Evolutionary conservation across 2,797 vertebrate species (phyloP).

Genomic region (Hoplostethus mediterraneus): DNA sequence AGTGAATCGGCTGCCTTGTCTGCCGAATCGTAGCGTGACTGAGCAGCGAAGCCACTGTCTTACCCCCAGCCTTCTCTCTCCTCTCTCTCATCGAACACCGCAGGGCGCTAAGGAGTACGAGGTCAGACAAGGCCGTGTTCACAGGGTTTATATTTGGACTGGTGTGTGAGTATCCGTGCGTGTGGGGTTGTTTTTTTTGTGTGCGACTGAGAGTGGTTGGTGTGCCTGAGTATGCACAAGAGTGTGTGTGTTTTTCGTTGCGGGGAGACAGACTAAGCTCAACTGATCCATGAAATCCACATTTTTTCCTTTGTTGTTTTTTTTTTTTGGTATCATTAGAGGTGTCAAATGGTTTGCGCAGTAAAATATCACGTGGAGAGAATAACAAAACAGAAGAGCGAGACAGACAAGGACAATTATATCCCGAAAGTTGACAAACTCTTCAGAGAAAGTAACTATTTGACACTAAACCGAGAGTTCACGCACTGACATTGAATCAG

Average conservation of each 20-base stretch:
- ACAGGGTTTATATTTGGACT: slow-evolving; percentile 53
- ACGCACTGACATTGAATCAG: slow-evolving; percentile 29
- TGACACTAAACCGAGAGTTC: slow-evolving; percentile 41
- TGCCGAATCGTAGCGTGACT: slow-evolving; percentile 73
- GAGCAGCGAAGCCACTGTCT: slow-evolving; percentile 60
- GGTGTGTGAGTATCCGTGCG: slow-evolving; percentile 33
- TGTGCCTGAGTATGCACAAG: neutral
- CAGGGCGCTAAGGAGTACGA: slow-evolving; percentile 58
- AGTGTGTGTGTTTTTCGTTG: slow-evolving; percentile 38
- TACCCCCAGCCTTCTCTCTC: slow-evolving; percentile 36
- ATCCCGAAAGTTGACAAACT: slow-evolving; percentile 49
- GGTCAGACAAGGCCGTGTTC: slow-evolving; percentile 67
- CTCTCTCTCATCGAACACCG: slow-evolving; percentile 66
- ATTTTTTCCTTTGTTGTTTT: slow-evolving; percentile 64
- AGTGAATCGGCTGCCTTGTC: slow-evolving; percentile 77
- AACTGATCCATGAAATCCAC: slow-evolving; percentile 70
- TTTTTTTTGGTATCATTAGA: slow-evolving; percentile 67
- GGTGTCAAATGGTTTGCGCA: slow-evolving; percentile 57
- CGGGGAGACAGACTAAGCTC: slow-evolving; percentile 62
- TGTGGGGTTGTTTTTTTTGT: slow-evolving; percentile 41
- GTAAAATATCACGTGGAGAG: slow-evolving; percentile 51
- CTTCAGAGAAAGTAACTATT: slow-evolving; percentile 39
- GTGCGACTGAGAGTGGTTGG: slow-evolving; percentile 25
- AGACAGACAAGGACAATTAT: slow-evolving; percentile 58
- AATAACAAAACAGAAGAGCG: slow-evolving; percentile 53